A percentile compares a stretch with the other conserved stretches of the same genome.
phyloP scores from a whole-genome alignment of 1,140 invertebrate species.

The Cydia strobilella region DNA sequence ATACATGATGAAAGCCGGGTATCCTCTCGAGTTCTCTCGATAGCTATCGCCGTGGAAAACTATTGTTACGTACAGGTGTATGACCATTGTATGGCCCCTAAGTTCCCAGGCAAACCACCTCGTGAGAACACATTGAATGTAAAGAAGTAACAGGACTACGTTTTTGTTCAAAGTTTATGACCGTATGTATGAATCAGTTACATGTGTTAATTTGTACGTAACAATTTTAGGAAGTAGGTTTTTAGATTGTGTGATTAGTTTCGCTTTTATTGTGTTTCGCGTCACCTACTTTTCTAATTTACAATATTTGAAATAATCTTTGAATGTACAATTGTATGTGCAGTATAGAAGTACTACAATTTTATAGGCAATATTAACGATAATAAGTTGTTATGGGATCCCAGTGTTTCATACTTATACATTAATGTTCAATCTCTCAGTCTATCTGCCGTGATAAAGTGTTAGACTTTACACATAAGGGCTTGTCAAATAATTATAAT shows the following conservation, averaged over 20 bases:
- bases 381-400: too few relatives aligned
- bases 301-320: neutral
- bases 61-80: slow-evolving; percentile 21
- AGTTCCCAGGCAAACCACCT: slow-evolving; percentile 25
- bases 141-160: slow-evolving; percentile 23
- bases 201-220: slow-evolving; percentile 15
- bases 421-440: too few relatives aligned
- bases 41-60: slow-evolving; percentile 24
- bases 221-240: slow-evolving; percentile 23
- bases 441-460: too few relatives aligned
- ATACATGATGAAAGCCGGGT: slow-evolving; percentile 25
- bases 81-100: slow-evolving; percentile 21
- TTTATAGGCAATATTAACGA: too few relatives aligned
- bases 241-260: slow-evolving; percentile 15
- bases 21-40: slow-evolving; percentile 1
- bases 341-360: neutral
- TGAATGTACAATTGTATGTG: neutral
- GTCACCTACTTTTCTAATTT: slow-evolving; percentile 10
- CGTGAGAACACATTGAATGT: slow-evolving; percentile 24
- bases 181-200: slow-evolving; percentile 24
- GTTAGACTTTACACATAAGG: too few relatives aligned
- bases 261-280: slow-evolving; percentile 14
- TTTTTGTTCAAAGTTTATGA: slow-evolving; percentile 20
- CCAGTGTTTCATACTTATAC: too few relatives aligned
- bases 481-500: too few relatives aligned